A percentile compares a stretch with the other conserved stretches of the same genome.
Conservation (phyloP, 2,888 invertebrate genomes). For the Lithophane leautieri region DNA sequence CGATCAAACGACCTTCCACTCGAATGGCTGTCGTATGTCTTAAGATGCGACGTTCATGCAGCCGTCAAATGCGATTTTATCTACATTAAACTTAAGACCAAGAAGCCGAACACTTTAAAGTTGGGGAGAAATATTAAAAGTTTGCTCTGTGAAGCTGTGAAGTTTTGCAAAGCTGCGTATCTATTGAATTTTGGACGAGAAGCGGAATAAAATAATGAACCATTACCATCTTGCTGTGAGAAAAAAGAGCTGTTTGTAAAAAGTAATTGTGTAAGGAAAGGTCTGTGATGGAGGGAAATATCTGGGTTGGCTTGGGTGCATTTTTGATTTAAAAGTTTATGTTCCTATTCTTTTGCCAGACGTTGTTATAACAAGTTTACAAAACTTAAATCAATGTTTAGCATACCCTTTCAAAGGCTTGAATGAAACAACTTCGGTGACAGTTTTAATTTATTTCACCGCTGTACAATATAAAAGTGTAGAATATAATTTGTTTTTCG, state of each 20-base stretch:
- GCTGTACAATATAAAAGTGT: background rate
- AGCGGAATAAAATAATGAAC: slow-evolving; percentile 62
- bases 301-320: slow-evolving; percentile 32
- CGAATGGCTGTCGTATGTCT: slow-evolving; percentile 33
- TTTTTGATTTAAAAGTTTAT: slow-evolving; percentile 32
- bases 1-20: slow-evolving; percentile 23
- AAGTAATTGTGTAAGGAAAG: slow-evolving; percentile 34
- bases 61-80: slow-evolving; percentile 58
- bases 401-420: slow-evolving; percentile 20
- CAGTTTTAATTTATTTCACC: slow-evolving; percentile 38
- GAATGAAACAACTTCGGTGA: slow-evolving; percentile 31
- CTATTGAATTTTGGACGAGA: slow-evolving; percentile 58
- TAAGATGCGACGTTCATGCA: slow-evolving; percentile 44
- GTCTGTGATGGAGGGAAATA: slow-evolving; percentile 1
- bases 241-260: slow-evolving; percentile 18
- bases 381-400: slow-evolving; percentile 37
- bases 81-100: slow-evolving; percentile 51
- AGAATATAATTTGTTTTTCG: background rate
- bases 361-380: slow-evolving; percentile 20
- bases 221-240: slow-evolving; percentile 31
- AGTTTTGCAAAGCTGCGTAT: slow-evolving; percentile 42
- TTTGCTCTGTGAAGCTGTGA: slow-evolving; percentile 39
- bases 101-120: slow-evolving; percentile 49
- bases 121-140: slow-evolving; percentile 56
- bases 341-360: slow-evolving; percentile 29